phyloP scores from a whole-genome alignment of 2,797 vertebrate species.

The Furcifer pardalis region DNA sequence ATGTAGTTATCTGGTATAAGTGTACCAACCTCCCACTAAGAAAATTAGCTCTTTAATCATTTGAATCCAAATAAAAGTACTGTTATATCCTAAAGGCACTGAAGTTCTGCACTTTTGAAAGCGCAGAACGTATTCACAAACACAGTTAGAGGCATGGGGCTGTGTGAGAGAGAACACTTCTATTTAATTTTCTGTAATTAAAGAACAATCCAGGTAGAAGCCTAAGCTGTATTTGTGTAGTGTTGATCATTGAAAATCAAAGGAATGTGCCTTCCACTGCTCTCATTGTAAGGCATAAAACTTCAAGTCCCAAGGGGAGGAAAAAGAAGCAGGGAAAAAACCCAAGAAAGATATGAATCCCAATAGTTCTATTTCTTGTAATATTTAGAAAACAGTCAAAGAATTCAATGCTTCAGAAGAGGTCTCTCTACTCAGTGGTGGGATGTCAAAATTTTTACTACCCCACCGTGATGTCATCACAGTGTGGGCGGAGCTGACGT shows the following conservation, averaged over 20 bases:
- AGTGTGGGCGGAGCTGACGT: too few species aligned
- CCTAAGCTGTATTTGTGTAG: slow-evolving; percentile 40
- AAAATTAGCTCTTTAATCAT: slow-evolving; percentile 69
- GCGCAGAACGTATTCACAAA: slow-evolving; percentile 53
- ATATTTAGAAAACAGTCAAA: neutral
- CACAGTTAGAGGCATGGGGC: slow-evolving; percentile 14
- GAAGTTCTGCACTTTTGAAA: slow-evolving; percentile 56
- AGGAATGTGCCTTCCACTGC: slow-evolving; percentile 7
- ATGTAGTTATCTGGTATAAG: slow-evolving; percentile 55
- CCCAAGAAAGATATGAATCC: neutral
- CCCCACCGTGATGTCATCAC: too few species aligned
- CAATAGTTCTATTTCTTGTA: neutral
- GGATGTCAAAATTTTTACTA: too few species aligned
- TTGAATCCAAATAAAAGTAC: slow-evolving; percentile 63
- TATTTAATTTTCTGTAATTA: slow-evolving; percentile 53
- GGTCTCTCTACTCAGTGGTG: too few species aligned
- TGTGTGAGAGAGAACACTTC: slow-evolving; percentile 1
- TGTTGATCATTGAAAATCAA: slow-evolving; percentile 39
- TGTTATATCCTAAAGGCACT: slow-evolving; percentile 59
- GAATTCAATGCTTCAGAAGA: slow-evolving; percentile 5
- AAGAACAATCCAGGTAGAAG: slow-evolving; percentile 68
- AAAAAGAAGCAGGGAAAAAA: slow-evolving; percentile 16
- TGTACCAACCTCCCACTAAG: slow-evolving; percentile 61
- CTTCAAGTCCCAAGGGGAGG: slow-evolving; percentile 14
- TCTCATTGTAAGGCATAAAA: slow-evolving; percentile 25